Conservation (phyloP, 1,140 invertebrate genomes). For the Ceratosolen solmsi region DNA sequence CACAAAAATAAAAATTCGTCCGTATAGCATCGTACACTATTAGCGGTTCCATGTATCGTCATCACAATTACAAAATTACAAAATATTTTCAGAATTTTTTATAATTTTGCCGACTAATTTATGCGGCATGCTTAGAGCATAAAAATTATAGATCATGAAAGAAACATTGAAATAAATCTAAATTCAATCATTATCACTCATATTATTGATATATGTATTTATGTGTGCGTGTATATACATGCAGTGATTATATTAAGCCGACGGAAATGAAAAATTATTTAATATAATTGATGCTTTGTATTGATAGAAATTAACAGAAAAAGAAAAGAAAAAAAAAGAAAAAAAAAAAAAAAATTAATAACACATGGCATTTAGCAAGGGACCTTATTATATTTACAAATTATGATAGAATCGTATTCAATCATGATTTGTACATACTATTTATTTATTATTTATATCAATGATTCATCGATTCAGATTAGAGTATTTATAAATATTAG, state of each 20-base stretch:
- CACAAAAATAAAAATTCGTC: slow-evolving; percentile 28
- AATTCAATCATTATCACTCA: background rate
- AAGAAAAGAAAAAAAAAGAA: too few relatives aligned
- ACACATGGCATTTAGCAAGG: slow-evolving; percentile 26
- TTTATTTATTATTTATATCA: slow-evolving; percentile 35
- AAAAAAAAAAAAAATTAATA: slow-evolving; percentile 12
- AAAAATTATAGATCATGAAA: slow-evolving; percentile 27
- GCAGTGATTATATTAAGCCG: slow-evolving; percentile 37
- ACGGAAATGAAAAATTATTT: slow-evolving; percentile 30
- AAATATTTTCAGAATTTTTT: slow-evolving; percentile 34
- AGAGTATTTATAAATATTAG: slow-evolving; percentile 43
- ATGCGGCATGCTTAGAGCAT: background rate
- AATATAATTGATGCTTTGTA: slow-evolving; percentile 28
- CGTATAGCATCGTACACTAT: slow-evolving; percentile 41
- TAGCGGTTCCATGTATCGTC: slow-evolving; percentile 30
- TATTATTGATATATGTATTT: too few relatives aligned
- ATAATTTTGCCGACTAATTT: slow-evolving; percentile 7
- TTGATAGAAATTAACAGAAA: slow-evolving; percentile 19
- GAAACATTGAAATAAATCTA: background rate
- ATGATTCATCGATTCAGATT: slow-evolving; percentile 33
- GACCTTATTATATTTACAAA: slow-evolving; percentile 48
- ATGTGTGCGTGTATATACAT: too few relatives aligned
- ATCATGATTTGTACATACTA: slow-evolving; percentile 38
- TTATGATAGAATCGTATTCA: slow-evolving; percentile 33
- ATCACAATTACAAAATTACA: background rate